Evolutionary conservation across 2,888 invertebrate species (phyloP).

Genomic region (Peribatodes rhomboidaria): DNA sequence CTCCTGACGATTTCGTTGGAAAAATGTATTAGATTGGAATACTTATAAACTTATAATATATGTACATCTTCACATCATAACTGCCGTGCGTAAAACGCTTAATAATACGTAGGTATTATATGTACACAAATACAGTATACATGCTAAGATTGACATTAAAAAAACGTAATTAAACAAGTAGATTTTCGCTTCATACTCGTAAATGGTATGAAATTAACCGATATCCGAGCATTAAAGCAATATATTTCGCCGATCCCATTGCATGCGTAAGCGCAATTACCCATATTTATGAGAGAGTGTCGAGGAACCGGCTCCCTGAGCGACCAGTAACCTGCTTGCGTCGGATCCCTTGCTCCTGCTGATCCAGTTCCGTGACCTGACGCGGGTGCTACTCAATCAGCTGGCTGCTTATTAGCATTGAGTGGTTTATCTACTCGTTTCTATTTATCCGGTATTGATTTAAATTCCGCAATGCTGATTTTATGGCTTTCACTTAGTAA

Average conservation of each 20-base stretch:
- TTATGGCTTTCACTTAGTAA: slow-evolving; percentile 31
- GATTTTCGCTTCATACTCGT: too few species aligned
- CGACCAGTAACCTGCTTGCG: slow-evolving; percentile 55
- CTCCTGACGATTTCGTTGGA: too few species aligned
- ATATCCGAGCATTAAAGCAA: slow-evolving; percentile 28
- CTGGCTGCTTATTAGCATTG: slow-evolving; percentile 33
- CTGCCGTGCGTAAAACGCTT: too few species aligned
- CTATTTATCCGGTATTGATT: slow-evolving; percentile 31
- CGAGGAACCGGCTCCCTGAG: slow-evolving; percentile 51
- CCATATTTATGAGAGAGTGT: slow-evolving; percentile 52
- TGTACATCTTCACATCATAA: too few species aligned
- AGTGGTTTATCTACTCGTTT: slow-evolving; percentile 28
- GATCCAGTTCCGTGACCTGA: slow-evolving; percentile 30
- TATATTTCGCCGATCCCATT: slow-evolving; percentile 59
- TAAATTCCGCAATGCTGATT: slow-evolving; percentile 20
- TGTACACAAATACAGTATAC: too few species aligned
- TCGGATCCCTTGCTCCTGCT: slow-evolving; percentile 25
- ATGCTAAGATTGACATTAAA: too few species aligned
- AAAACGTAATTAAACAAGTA: too few species aligned
- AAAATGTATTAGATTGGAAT: too few species aligned
- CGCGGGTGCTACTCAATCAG: slow-evolving; percentile 23
- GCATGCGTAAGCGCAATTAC: slow-evolving; percentile 52
- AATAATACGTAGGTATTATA: too few species aligned
- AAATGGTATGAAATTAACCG: too few species aligned
- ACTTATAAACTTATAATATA: too few species aligned